Evolutionary conservation across 2,888 invertebrate genomes (phyloP).

Genomic region (Allolobophora icterica): DNA sequence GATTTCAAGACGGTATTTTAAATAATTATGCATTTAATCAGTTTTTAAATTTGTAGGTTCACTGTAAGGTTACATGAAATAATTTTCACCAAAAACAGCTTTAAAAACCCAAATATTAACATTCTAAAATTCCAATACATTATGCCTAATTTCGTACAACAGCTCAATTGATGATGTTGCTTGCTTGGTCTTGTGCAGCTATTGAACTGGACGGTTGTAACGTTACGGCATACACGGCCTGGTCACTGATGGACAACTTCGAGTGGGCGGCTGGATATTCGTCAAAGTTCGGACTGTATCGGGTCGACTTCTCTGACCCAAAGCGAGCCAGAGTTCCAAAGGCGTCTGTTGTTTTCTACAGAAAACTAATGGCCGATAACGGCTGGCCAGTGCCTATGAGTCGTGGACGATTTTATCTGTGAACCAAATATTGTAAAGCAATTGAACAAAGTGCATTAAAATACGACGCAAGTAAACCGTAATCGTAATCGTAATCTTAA

Average conservation of each 20-base stretch:
- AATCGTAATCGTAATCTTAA: no score
- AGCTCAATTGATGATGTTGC: neutral
- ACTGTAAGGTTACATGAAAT: no score
- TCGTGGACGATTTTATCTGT: neutral
- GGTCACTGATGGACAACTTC: slow-evolving; percentile 81
- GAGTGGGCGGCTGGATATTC: slow-evolving; percentile 80
- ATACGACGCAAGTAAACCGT: neutral
- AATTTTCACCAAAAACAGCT: no score
- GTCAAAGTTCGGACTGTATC: slow-evolving; percentile 75
- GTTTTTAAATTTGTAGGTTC: no score
- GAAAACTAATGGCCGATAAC: slow-evolving; percentile 50
- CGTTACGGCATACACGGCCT: slow-evolving; percentile 74
- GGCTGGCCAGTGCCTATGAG: slow-evolving; percentile 37
- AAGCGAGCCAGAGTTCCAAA: slow-evolving; percentile 75
- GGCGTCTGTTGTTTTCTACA: slow-evolving; percentile 67
- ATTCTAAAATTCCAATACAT: no score
- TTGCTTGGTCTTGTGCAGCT: slow-evolving; percentile 35
- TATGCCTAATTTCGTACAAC: no score
- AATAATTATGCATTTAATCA: no score
- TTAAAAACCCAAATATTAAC: no score
- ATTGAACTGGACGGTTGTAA: slow-evolving; percentile 52
- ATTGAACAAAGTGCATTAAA: neutral
- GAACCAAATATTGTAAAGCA: neutral
- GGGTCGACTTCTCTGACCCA: slow-evolving; percentile 76
- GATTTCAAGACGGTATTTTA: no score